These are phyloP conservation scores for Lytechinus variegatus DNA, from an alignment of 35 echinoderm and acorn worm species.

Conservation along the genomic window DNA sequence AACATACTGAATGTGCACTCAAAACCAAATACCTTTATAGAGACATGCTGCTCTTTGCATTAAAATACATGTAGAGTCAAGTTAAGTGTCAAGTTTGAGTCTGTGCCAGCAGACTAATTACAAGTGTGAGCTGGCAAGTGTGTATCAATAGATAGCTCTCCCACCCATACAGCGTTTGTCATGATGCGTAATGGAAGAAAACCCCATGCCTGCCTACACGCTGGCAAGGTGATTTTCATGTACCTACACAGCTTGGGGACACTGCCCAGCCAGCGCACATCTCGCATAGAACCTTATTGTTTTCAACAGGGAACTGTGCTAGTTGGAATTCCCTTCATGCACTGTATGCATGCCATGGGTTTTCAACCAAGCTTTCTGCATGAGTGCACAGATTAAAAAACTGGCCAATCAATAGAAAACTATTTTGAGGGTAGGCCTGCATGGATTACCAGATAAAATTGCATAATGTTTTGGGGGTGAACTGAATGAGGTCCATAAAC, in stretches of 20 bases:
- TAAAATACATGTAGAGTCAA: no score
- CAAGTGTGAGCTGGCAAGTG: no score
- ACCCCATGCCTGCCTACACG: not conserved
- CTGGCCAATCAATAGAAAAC: not conserved
- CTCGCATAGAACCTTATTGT: not conserved
- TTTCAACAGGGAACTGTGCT: not conserved
- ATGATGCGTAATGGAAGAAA: not conserved
- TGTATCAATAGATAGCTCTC: no score
- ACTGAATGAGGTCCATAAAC: no score
- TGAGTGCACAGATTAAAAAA: not conserved
- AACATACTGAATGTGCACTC: no score
- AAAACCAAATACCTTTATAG: no score
- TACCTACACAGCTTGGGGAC: not conserved
- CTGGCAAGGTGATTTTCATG: conserved; percentile 1
- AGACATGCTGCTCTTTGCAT: no score
- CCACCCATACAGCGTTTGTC: no score
- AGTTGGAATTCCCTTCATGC: not conserved
- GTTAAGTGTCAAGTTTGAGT: no score
- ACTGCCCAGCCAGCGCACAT: not conserved
- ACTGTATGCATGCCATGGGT: not conserved
- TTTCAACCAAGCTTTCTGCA: not conserved
- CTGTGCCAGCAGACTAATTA: no score
- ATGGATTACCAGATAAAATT: not conserved
- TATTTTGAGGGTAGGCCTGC: not conserved
- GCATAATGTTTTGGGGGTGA: no score